phyloP scores from a whole-genome alignment of 2,113 vertebrate genomes.

The Catharus minimus region DNA sequence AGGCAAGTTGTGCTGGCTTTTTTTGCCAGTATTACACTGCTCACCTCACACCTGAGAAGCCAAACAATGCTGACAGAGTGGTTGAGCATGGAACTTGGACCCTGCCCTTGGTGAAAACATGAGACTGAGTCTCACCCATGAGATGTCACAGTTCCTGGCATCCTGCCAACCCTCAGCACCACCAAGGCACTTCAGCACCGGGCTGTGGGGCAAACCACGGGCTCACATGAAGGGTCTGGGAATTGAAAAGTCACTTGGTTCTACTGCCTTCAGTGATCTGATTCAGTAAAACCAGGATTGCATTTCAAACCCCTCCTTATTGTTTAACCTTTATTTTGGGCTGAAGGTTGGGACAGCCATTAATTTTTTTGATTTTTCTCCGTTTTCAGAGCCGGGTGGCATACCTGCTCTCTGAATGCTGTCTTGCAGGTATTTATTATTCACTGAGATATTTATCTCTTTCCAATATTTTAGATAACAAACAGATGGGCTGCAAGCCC shows the following conservation, averaged over 20 bases:
- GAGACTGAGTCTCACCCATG: neutral
- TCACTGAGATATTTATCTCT: neutral
- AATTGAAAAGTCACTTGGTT: accelerated
- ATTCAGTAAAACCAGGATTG: neutral
- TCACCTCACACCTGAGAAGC: neutral
- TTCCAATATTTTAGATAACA: neutral
- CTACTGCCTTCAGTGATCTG: accelerated
- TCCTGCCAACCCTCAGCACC: neutral
- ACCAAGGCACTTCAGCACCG: accelerated
- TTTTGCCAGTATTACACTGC: accelerated
- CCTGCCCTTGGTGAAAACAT: accelerated
- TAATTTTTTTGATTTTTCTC: neutral
- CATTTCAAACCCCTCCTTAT: neutral
- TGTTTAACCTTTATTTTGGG: neutral
- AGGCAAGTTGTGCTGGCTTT: neutral
- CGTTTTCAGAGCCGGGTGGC: neutral
- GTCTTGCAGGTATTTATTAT: neutral
- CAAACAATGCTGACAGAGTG: accelerated
- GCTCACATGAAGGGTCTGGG: accelerated
- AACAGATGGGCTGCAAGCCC: neutral
- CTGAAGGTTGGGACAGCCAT: neutral
- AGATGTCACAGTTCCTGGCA: no score
- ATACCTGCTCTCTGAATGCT: neutral
- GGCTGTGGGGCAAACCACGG: accelerated
- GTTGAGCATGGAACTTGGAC: neutral